Evolutionary conservation across 2,888 invertebrate genomes (phyloP), one percentile per base, ranked within the genome.

Genomic region (Stenodema calcarata): DNA sequence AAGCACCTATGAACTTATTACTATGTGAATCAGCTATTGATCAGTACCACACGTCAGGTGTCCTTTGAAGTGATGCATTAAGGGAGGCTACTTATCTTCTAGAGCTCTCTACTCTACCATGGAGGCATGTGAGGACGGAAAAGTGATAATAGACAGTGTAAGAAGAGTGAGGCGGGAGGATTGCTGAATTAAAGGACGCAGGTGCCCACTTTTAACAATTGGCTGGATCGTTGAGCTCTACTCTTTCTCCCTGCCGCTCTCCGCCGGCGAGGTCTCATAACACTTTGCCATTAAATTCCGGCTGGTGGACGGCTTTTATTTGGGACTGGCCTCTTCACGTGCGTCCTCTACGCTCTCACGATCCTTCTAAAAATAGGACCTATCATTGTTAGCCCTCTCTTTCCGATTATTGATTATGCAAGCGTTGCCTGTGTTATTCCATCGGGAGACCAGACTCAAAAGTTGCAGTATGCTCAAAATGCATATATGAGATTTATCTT

Each of bases 171-270:
- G n/a, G 11, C 1, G 28, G 28, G n/a, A 47, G 18, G 30, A 50
- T 28, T 23, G 50, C 44, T 50, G 54, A 80, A 80, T 80, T 80
- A 54, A 80, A 50, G 80, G 80, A 54, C 47, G 80, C 80, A 80
- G 80, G 80, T 80, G 80, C 30, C 50, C 80, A 54, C 80, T 80
- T 50, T 50, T 54, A 80, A 80, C 80, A 54, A 80, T 80, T 80
- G 80, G 80, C 28, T 35, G 30, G 80, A 54, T 42, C 41, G 76
- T 76, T 76, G 76, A 42, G 76, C 42, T 76, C 44, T 1, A n/a
- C 76, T 76, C 76, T 18, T 54, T 54, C 18, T 54, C 16, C 23
- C 54, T 54, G 54, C 18, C 44, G 28, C 44, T 42, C 12, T 76
- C 35, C 18, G 30, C 76, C 73, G n/a, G 76, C 18, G 76, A 30